These are phyloP conservation scores for Ariolimax columbianus DNA, from an alignment of 2,888 invertebrate genomes.

Conservation along the genomic window DNA sequence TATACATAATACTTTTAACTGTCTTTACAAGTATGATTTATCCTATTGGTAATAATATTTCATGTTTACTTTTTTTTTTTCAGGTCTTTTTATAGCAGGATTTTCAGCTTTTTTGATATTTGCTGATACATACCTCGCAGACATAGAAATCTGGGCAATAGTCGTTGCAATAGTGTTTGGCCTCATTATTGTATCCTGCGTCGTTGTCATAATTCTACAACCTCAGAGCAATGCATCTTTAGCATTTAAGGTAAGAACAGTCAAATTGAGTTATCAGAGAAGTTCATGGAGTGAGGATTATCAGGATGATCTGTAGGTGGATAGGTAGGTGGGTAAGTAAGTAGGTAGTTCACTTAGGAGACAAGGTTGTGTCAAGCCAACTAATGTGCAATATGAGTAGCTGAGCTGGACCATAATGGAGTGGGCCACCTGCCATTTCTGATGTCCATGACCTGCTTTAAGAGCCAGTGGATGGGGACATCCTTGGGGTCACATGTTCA, in stretches of 20 bases:
- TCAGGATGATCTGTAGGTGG: background rate
- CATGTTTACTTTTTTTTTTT: background rate
- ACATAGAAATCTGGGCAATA: slow-evolving; percentile 43
- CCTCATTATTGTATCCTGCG: slow-evolving; percentile 1
- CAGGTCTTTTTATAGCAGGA: slow-evolving; percentile 47
- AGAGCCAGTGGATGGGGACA: too few relatives aligned
- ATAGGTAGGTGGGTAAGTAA: too few relatives aligned
- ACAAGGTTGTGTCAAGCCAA: too few relatives aligned
- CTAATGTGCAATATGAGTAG: too few relatives aligned
- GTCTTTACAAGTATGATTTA: background rate
- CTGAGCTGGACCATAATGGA: too few relatives aligned
- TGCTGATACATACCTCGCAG: background rate
- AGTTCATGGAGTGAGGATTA: background rate
- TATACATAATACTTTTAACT: too few relatives aligned
- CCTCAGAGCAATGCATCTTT: slow-evolving; percentile 49
- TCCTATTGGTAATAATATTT: background rate
- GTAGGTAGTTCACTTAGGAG: too few relatives aligned
- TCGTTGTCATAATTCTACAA: slow-evolving; percentile 41
- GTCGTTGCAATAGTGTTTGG: slow-evolving; percentile 21
- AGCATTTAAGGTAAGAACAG: slow-evolving; percentile 45
- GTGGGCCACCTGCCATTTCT: too few relatives aligned
- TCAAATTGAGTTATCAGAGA: background rate
- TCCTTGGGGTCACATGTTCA: too few relatives aligned
- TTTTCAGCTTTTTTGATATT: slow-evolving; percentile 43
- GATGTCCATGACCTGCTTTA: too few relatives aligned